Base-by-base conservation (phyloP, 1,140 invertebrate genomes). In the Drosophila santomea region DNA sequence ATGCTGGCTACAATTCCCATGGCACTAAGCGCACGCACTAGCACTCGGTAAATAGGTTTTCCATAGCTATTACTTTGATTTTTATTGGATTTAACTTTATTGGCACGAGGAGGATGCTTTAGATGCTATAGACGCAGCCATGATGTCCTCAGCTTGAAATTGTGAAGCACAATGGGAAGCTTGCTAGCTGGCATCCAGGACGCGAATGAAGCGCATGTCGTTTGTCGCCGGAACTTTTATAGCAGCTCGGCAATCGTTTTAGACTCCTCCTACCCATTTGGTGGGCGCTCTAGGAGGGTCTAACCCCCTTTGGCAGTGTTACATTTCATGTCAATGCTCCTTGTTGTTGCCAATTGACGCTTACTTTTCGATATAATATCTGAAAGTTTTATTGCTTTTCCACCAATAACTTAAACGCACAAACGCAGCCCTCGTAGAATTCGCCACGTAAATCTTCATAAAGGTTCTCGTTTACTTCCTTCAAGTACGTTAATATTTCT, bases 251-350 rank as follows among this genome's bases (percentile, higher is more conserved):
- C 20, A 14, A 23, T 43, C 55, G 23, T 8, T 23, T 17, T 10
- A 10, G 25, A 48, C 39, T 50, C 52, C 54, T n/a, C 35, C 25
- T 56, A 25, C 32, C 25, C 62, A 20, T 43, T 50, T 51, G 38
- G 52, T 69, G 60, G 58, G 39, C 59, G 25, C 1, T 20, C 20
- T 1, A 20, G 20, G 54, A 10, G 35, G 20, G n/a, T 35, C 3
- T 12, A 15, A 23, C 47, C 20, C 36, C 35, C 50, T 23, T 73
- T 66, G 58, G 52, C 80, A 73, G 61, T 77, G 54, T 74, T 89
- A 73, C 68, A 89, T 68, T 89, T 74, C 50, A 89, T 88, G 84
- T 89, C 79, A 83, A 69, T 86, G 84, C 84, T 86, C 67, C 84
- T 88, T 78, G 76, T 80, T 89, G 73, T 76, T 71, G 60, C 80